Base-by-base conservation (phyloP, 2,888 invertebrate species). In the Syrista parreyssii region DNA sequence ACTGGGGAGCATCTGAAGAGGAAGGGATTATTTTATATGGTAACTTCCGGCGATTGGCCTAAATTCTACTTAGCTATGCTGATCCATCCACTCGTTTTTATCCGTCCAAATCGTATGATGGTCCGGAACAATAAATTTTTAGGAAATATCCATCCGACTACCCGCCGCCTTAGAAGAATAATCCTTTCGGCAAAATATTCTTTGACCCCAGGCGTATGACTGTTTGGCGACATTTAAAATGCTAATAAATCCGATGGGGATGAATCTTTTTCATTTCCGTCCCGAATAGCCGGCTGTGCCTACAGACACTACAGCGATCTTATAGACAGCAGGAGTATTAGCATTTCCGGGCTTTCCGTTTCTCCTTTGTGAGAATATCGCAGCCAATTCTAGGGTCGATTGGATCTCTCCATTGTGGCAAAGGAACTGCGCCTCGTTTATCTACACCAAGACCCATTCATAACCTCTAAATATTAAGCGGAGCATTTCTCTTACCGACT, bases 21-120 rank as follows among this genome's bases (percentile, higher is more conserved):
- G 2, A 55, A 23, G 23, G 23, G 23, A 55, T 23, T 40, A 55
- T 23, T 9, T 23, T 2, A 9, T 23, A 23, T 77, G 30, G 81
- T 68, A 82, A 83, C 80, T 82, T 83, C 83, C 81, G 80, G 32
- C 40, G 73, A 79, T 80, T 78, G 77, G 75, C 76, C 78, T 80
- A 81, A 83, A 83, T 83, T 78, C 78, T 81, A 82, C 83, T 83
- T 78, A 81, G 73, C 32, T 76, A 75, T 75, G 68, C 30, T 74
- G 31, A 68, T 79, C 76, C 76, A 75, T 75, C 68, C 32, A 3
- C 32, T 55, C 75, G 78, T 75, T 79, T 23, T 77, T 78, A 74
- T 75, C 71, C 36, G 74, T 6, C 40, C 12, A 71, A 71, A 3
- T 11, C 31, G 31, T 32, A 71, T 31, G 11, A 30, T 71, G 15